Percentiles rank a stretch among this genome's conserved stretches.
Conservation (phyloP, 2,888 invertebrate genomes). For the Zhuqinia jingwanae region DNA sequence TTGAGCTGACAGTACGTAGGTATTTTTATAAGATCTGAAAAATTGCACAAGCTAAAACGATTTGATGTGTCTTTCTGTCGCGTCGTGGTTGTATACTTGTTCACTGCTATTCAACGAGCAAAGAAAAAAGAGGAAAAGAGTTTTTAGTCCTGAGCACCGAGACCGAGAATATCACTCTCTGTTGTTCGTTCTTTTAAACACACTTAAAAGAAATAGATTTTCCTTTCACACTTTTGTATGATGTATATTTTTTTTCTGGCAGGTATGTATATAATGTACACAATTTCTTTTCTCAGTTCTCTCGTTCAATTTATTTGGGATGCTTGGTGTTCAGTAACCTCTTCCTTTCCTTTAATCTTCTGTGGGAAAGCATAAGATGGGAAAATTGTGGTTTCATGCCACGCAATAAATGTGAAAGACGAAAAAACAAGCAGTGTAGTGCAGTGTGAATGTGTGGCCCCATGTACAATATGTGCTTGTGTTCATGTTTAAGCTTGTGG, state of each 20-base stretch:
- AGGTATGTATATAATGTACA: too few relatives aligned
- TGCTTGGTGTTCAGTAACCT: slow-evolving; percentile 20
- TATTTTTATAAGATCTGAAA: slow-evolving; percentile 44
- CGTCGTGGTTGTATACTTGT: neutral
- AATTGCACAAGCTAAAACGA: slow-evolving; percentile 56
- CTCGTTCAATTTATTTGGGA: neutral
- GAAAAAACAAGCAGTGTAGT: neutral
- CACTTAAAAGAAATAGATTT: too few relatives aligned
- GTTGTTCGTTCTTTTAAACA: too few relatives aligned
- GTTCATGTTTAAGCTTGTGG: too few relatives aligned
- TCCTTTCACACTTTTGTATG: too few relatives aligned
- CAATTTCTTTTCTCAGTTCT: too few relatives aligned
- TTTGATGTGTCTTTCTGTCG: slow-evolving; percentile 41
- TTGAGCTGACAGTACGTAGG: slow-evolving; percentile 17
- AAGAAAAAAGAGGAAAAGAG: slow-evolving; percentile 27
- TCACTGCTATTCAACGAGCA: neutral
- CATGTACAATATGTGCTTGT: too few relatives aligned
- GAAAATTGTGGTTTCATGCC: slow-evolving; percentile 40
- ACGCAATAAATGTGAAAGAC: slow-evolving; percentile 6
- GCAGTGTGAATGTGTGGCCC: too few relatives aligned
- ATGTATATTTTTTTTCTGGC: too few relatives aligned
- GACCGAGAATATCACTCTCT: too few relatives aligned
- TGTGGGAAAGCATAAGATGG: slow-evolving; percentile 30
- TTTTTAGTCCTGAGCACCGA: too few relatives aligned
- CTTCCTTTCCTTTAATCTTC: slow-evolving; percentile 13